phyloP scores from a whole-genome alignment of 2,888 invertebrate genomes.

The Cactoblastis cactorum region DNA sequence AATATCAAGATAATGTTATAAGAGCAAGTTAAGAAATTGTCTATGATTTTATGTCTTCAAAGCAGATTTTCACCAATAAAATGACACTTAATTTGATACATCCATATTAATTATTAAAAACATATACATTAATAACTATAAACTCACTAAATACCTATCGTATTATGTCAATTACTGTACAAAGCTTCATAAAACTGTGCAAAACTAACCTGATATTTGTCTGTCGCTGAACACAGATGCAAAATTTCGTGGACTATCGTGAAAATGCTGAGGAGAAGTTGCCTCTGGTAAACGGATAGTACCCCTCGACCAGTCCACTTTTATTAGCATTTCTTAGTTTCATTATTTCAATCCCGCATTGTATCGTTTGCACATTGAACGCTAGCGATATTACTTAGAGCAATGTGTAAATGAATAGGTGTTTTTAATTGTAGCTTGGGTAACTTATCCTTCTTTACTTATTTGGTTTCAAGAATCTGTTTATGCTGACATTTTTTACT shows the following conservation, averaged over 20 bases:
- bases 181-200: conserved; percentile 35
- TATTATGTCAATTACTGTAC: too few species aligned
- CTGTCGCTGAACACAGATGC: conserved; percentile 82
- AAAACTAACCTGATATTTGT: conserved; percentile 66
- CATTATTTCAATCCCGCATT: conserved; percentile 30
- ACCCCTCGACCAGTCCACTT: conserved; percentile 65
- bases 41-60: too few species aligned
- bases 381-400: conserved; percentile 18
- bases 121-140: too few species aligned
- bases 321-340: conserved; percentile 37
- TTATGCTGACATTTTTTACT: not conserved
- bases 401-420: conserved; percentile 30
- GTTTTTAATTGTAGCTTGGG: conserved; percentile 28
- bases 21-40: not conserved
- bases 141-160: too few species aligned
- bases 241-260: conserved; percentile 94
- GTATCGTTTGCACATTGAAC: conserved; percentile 23
- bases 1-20: not conserved
- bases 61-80: too few species aligned
- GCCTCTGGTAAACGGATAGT: conserved; percentile 88
- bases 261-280: conserved; percentile 94
- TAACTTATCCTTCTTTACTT: too few species aligned
- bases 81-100: not conserved
- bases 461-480: too few species aligned
- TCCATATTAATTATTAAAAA: not conserved